phyloP scores from a whole-genome alignment of 2,888 invertebrate species.

The Acleris sparsana region DNA sequence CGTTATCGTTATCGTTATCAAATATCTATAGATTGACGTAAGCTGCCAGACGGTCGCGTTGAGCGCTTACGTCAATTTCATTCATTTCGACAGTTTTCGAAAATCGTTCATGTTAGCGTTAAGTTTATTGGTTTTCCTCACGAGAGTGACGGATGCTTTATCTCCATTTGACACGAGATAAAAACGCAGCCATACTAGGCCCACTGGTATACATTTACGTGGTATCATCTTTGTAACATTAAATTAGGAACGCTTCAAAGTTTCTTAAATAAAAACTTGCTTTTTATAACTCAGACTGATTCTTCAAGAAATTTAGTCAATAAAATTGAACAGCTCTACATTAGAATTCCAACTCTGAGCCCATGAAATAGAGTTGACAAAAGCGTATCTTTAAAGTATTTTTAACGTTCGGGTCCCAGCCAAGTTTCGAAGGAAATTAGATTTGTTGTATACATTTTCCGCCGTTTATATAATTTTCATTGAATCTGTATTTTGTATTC shows the following conservation, averaged over 20 bases:
- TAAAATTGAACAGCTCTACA: background rate
- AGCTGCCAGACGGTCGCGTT: no score
- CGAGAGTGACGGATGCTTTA: no score
- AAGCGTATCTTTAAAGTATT: constrained; percentile 3
- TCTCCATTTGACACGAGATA: no score
- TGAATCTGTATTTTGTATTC: constrained; percentile 27
- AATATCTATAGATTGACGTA: no score
- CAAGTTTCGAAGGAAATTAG: constrained; percentile 36
- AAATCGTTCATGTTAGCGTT: no score
- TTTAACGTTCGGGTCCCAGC: constrained; percentile 13
- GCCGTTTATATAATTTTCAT: constrained; percentile 32
- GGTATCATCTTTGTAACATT: background rate
- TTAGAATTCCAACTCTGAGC: background rate
- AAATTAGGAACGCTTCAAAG: background rate
- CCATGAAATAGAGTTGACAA: background rate
- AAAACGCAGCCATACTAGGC: no score
- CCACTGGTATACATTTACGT: no score
- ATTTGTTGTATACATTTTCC: constrained; percentile 35
- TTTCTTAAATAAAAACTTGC: constrained; percentile 12
- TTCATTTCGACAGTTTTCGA: no score
- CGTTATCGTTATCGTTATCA: no score
- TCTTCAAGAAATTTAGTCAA: constrained; percentile 17
- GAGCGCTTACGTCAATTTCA: no score
- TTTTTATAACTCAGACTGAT: constrained; percentile 21
- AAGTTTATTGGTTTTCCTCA: no score